A percentile compares a stretch with the other conserved stretches of the same genome.
Evolutionary conservation across 2,113 vertebrate species (phyloP).

Genomic region (Gobio gobio): DNA sequence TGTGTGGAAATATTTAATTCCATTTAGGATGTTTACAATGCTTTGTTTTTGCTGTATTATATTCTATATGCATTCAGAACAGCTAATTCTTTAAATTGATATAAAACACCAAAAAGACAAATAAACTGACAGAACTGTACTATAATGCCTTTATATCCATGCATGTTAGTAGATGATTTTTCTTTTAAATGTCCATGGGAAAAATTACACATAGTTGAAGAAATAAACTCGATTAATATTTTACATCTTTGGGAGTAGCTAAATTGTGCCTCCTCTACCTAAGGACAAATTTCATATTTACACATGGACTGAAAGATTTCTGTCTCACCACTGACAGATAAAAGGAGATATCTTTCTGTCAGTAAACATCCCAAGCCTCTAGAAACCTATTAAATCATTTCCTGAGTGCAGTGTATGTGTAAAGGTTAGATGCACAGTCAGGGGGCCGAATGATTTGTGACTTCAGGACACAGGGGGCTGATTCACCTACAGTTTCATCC

Average conservation of each 20-base stretch:
- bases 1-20: no score
- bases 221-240: not conserved
- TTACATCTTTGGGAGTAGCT: not conserved
- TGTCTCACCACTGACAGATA: slow-evolving; percentile 31
- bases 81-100: not conserved
- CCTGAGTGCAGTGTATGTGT: slow-evolving; percentile 50
- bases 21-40: no score
- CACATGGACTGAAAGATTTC: slow-evolving; percentile 41
- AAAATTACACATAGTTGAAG: not conserved
- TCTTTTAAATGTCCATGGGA: no score
- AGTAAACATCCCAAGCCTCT: slow-evolving; percentile 47
- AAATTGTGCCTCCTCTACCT: slow-evolving; percentile 3
- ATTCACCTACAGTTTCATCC: slow-evolving; percentile 35
- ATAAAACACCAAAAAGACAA: not conserved
- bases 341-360: slow-evolving; percentile 50
- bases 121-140: not conserved
- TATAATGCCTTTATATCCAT: not conserved
- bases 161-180: not conserved
- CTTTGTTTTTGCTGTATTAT: not conserved
- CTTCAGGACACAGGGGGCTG: slow-evolving; percentile 44
- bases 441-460: slow-evolving; percentile 42
- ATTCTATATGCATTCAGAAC: not conserved
- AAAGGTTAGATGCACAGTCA: slow-evolving; percentile 56
- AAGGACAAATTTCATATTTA: slow-evolving; percentile 44
- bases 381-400: slow-evolving; percentile 59